phyloP scores from a whole-genome alignment of 1,140 invertebrate genomes.

The Trinorchestia longiramus region DNA sequence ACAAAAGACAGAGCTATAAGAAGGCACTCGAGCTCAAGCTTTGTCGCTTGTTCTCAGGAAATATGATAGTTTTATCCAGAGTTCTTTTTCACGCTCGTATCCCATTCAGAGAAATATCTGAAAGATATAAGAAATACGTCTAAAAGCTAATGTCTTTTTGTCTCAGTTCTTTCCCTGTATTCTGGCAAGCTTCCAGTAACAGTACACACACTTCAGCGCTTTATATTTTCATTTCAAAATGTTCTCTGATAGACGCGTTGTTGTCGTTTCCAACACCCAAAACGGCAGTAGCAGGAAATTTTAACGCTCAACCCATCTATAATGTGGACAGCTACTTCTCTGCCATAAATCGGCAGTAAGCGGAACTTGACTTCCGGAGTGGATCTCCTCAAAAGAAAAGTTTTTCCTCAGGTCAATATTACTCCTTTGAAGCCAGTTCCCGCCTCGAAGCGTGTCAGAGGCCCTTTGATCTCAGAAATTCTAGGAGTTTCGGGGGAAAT shows the following conservation, averaged over 20 bases:
- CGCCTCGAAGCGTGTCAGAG: background rate
- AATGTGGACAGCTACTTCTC: background rate
- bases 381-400: constrained; percentile 1
- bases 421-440: background rate
- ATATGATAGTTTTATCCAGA: background rate
- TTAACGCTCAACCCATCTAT: background rate
- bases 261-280: background rate
- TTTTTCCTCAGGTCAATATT: background rate
- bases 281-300: background rate
- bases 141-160: background rate
- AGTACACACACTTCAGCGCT: background rate
- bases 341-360: background rate
- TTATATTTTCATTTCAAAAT: background rate
- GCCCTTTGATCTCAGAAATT: background rate
- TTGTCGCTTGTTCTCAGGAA: background rate
- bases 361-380: background rate
- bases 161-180: background rate
- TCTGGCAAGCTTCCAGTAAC: background rate
- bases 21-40: background rate
- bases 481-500: background rate
- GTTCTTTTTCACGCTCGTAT: background rate
- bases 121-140: background rate
- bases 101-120: background rate
- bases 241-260: background rate
- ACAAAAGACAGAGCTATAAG: background rate